Conservation (phyloP, 2,113 vertebrate species). For the Peucedramus taeniatus region DNA sequence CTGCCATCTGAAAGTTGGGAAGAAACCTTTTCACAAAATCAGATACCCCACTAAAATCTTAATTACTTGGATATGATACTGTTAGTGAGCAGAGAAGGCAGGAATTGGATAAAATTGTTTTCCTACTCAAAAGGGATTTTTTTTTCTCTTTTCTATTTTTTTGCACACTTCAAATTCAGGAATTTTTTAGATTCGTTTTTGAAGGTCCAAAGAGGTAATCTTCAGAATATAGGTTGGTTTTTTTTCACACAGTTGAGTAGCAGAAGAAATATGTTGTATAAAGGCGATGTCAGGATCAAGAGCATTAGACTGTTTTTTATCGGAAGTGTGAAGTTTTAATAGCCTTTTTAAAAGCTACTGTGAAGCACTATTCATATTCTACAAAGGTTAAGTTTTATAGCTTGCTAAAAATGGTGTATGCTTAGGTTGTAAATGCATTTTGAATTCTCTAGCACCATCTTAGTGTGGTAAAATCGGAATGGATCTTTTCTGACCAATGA, state of each 20-base stretch:
- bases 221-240: background rate
- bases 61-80: too few relatives aligned
- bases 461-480: background rate
- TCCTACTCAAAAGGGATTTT: too few relatives aligned
- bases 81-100: background rate
- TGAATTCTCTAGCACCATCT: background rate
- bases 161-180: background rate
- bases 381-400: conserved; percentile 39
- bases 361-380: background rate
- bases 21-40: background rate
- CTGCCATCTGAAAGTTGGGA: background rate
- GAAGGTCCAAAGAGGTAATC: background rate
- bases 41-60: background rate
- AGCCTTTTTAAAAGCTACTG: conserved; percentile 12
- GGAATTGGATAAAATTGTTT: background rate
- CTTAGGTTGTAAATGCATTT: background rate
- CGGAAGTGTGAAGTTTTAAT: background rate
- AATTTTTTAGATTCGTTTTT: background rate
- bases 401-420: background rate
- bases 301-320: background rate
- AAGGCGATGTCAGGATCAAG: background rate
- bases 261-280: background rate
- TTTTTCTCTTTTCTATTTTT: background rate
- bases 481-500: background rate
- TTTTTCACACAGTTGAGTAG: background rate